Conservation (phyloP, 2,113 vertebrate genomes). For the Silurus meridionalis region DNA sequence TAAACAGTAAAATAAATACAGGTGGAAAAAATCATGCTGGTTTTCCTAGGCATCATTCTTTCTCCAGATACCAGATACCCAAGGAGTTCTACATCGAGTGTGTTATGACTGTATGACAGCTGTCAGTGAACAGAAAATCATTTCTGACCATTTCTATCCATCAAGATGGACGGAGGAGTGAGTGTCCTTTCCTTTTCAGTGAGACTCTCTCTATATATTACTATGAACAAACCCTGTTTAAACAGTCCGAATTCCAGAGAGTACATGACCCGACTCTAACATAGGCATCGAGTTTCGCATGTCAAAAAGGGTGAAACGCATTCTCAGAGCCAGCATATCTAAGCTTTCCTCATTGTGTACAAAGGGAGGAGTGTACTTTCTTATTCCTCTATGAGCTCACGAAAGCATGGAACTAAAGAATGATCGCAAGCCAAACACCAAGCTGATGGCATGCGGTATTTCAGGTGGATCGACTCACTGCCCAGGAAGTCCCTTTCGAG, state of each 20-base stretch:
- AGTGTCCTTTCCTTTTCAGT: background rate
- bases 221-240: background rate
- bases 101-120: background rate
- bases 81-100: background rate
- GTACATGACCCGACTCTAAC: constrained; percentile 40
- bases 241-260: constrained; percentile 33
- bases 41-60: background rate
- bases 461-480: constrained; percentile 43
- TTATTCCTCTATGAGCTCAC: constrained; percentile 36
- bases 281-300: constrained; percentile 46
- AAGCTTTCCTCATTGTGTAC: constrained; percentile 40
- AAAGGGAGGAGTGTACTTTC: constrained; percentile 48
- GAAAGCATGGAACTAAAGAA: constrained; percentile 37
- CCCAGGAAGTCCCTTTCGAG: background rate
- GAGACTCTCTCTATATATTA: constrained; percentile 8
- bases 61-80: background rate
- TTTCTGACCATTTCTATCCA: background rate
- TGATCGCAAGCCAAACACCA: constrained; percentile 17
- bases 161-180: background rate
- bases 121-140: background rate
- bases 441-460: constrained; percentile 36
- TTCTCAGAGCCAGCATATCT: constrained; percentile 43
- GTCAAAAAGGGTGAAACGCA: constrained; percentile 39
- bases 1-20: constrained; percentile 27
- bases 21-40: constrained; percentile 31